Conservation (phyloP, 2,797 vertebrate genomes). For the Sparidentex hasta region DNA sequence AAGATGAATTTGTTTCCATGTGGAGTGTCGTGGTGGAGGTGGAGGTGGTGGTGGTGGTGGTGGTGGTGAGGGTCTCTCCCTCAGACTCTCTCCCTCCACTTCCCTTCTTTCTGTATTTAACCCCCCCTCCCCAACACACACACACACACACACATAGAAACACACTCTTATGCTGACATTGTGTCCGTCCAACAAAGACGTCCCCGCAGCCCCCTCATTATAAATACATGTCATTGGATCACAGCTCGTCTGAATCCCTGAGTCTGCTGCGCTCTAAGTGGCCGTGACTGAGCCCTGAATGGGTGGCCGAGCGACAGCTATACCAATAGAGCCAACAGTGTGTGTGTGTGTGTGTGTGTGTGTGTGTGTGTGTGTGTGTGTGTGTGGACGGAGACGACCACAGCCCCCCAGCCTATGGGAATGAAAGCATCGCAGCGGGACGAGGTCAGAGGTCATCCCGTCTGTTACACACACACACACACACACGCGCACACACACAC, state of each 20-base stretch:
- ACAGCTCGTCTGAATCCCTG: constrained; percentile 85
- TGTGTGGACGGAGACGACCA: constrained; percentile 27
- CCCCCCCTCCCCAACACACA: constrained; percentile 11
- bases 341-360: constrained; percentile 56
- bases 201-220: constrained; percentile 84
- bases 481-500: constrained; percentile 56
- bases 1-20: constrained; percentile 42
- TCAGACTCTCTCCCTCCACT: constrained; percentile 25
- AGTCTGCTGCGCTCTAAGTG: constrained; percentile 86
- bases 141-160: constrained; percentile 19
- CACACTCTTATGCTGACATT: constrained; percentile 76
- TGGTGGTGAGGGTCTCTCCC: not conserved
- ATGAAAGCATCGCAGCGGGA: constrained; percentile 77
- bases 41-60: too few species aligned
- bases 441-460: constrained; percentile 76
- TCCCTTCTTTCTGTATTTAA: constrained; percentile 34
- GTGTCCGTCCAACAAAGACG: constrained; percentile 86
- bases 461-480: constrained; percentile 70
- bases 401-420: constrained; percentile 78
- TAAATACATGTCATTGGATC: constrained; percentile 90
- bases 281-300: constrained; percentile 88
- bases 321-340: constrained; percentile 74
- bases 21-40: not conserved
- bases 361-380: constrained; percentile 58
- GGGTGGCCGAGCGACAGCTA: constrained; percentile 82